These are phyloP conservation scores for Orthosia cruda DNA, from an alignment of 2,888 invertebrate species.

Conservation along the genomic window DNA sequence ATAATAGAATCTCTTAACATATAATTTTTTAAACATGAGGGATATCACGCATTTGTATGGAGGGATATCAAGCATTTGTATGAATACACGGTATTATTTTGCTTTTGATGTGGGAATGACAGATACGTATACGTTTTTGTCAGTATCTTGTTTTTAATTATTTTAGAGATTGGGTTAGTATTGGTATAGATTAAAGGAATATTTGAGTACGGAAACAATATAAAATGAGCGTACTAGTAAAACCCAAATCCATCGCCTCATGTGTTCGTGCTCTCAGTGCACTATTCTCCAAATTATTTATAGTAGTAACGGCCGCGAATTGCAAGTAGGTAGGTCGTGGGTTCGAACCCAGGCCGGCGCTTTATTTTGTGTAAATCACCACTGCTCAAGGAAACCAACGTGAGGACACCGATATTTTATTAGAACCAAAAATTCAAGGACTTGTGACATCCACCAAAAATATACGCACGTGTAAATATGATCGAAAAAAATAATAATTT, in stretches of 20 bases:
- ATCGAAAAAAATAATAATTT: slow-evolving; percentile 6
- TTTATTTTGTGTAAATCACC: too few species aligned
- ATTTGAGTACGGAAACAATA: not conserved
- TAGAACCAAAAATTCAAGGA: too few species aligned
- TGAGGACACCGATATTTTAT: too few species aligned
- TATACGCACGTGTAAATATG: slow-evolving; percentile 12
- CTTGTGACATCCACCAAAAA: too few species aligned
- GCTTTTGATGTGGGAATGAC: slow-evolving; percentile 47
- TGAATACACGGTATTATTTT: slow-evolving; percentile 38
- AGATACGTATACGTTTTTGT: slow-evolving; percentile 24
- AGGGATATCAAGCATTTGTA: slow-evolving; percentile 41
- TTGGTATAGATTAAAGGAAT: not conserved
- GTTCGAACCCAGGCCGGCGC: too few species aligned
- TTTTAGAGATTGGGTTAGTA: not conserved
- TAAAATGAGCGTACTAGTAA: too few species aligned
- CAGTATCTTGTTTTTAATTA: slow-evolving; percentile 6
- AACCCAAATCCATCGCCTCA: too few species aligned
- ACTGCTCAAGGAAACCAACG: too few species aligned
- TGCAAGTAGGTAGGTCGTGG: too few species aligned
- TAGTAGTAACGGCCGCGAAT: too few species aligned
- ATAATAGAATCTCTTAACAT: slow-evolving; percentile 46
- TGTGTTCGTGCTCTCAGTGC: too few species aligned
- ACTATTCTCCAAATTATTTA: too few species aligned
- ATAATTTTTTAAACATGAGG: slow-evolving; percentile 60
- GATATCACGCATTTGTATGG: slow-evolving; percentile 40